Evolutionary conservation across 2,113 vertebrate species (phyloP).

Genomic region (Platysteira castanea): DNA sequence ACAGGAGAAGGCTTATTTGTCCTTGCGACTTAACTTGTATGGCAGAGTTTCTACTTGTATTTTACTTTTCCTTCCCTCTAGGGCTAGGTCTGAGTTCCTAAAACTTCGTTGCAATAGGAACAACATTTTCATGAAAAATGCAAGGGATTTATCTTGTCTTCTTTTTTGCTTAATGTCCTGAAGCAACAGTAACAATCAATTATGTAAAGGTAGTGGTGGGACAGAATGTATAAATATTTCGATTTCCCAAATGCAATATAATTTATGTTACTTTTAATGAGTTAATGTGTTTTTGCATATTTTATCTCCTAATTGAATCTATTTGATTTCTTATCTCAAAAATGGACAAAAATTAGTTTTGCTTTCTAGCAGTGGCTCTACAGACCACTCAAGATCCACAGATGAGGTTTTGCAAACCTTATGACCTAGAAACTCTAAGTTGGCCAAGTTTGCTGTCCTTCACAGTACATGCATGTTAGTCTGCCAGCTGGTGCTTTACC

Average conservation of each 20-base stretch:
- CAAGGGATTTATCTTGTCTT: not conserved
- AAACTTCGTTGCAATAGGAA: not conserved
- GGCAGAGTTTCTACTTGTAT: not conserved
- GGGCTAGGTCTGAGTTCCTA: not conserved
- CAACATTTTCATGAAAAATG: not conserved
- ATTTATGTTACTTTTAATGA: not conserved
- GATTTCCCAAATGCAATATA: not conserved
- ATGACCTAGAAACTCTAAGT: not conserved
- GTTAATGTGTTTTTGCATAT: not conserved
- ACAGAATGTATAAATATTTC: not conserved
- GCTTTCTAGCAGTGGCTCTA: not conserved
- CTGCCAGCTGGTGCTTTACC: not conserved
- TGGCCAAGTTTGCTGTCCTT: not conserved
- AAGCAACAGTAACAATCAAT: not conserved
- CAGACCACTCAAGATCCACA: not conserved
- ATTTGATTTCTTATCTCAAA: not conserved
- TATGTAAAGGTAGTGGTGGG: not conserved
- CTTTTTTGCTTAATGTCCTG: not conserved
- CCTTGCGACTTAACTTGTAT: not conserved
- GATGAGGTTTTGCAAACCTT: not conserved
- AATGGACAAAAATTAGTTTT: not conserved
- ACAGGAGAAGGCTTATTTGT: not conserved
- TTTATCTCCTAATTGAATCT: not conserved
- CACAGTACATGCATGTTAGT: not conserved
- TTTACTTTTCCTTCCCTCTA: not conserved